Base-by-base conservation (phyloP, 23 tunicate genomes). In the Ascidia mentula region DNA sequence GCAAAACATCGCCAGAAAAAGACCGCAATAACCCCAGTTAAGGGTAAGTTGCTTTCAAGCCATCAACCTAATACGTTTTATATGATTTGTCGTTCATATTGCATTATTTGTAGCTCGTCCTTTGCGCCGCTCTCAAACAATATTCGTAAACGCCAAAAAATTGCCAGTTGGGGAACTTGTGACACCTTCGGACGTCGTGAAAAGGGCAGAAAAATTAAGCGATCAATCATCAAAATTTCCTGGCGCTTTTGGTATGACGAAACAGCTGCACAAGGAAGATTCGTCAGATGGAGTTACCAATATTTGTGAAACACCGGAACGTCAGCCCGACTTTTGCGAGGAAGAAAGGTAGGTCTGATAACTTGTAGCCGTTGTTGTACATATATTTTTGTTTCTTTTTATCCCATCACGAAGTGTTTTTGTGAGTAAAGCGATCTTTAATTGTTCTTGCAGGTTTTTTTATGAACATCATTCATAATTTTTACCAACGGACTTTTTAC, bases 101-200 rank as follows among this genome's bases (percentile, higher is more conserved):
- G 7, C 28, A 17, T 38, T 37, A n/a, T n/a, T n/a, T n/a, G n/a
- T n/a, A 88, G 94, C 79, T 32, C 84, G 87, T 37, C 85, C 88
- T 2, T 59, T 88, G 53, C 87, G 84, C 17, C 94, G 94, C 31
- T 88, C 94, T 32, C 87, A 87, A 59, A 88, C 94, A 30, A 53
- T 87, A 7, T 87, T 87, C 22, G 78, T 83, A 0, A 79, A 88
- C 61, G 74, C 84, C 45, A 82, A 78, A 70, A 79, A 88, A 59
- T 31, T 88, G 28, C 94, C 94, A 26, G 81, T 77, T 53, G 7
- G 65, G 28, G 24, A 53, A 20, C 24, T 53, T 28, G 28, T 53
- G 4, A 26, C 65, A 3, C 24, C 65, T 6, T 53, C 65, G 24
- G 24, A 53, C 65, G 24, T 9, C 1, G 22, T 28, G 65, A 28